Evolutionary conservation across 1,140 invertebrate species (phyloP), one percentile per base, ranked within the genome.

Genomic region (Vanessa atalanta): DNA sequence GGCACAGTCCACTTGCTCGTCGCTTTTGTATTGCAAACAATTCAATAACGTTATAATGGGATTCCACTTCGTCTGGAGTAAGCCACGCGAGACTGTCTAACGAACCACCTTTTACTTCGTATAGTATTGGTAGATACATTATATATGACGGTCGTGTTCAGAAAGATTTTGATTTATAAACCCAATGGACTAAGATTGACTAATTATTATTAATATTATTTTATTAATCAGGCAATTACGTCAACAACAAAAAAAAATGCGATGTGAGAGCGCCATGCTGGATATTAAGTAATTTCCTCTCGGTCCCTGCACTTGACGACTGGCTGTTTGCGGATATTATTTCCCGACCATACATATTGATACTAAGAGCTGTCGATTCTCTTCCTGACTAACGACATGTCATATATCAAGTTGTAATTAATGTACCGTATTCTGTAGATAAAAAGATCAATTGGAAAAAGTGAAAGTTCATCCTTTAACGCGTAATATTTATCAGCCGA

Each of bases 31-130:
- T 80, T 81, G 67, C 65, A 79, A 79, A 84, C 83, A 89, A 91
- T 85, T 88, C 87, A 88, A 89, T 90, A 90, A 86, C 79, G 78
- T 78, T 85, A 73, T 89, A 89, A 91, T 91, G 79, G 88, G 84
- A 89, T 88, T 88, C 81, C 82, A 86, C 64, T 73, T 74, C 70
- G 78, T 73, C 79, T 70, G 80, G 79, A 79, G 80, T 72, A 81
- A 85, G 76, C 84, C 84, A 84, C 82, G 82, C 82, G 85, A 84
- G 81, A 84, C 87, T 75, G 78, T 47, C 47, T 47, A 47, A 61
- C 47, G 14, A 47, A 57, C 48, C 16, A 13, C 43, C 53, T 57
- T 57, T 55, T 68, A 57, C n/a, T 57, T n/a, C 13, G 26, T 31
- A 31, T 66, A 31, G 14, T 31, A 31, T 66, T 66, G 23, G 20